Conservation (phyloP, 2,797 vertebrate genomes). For the Setipinna tenuifilis region DNA sequence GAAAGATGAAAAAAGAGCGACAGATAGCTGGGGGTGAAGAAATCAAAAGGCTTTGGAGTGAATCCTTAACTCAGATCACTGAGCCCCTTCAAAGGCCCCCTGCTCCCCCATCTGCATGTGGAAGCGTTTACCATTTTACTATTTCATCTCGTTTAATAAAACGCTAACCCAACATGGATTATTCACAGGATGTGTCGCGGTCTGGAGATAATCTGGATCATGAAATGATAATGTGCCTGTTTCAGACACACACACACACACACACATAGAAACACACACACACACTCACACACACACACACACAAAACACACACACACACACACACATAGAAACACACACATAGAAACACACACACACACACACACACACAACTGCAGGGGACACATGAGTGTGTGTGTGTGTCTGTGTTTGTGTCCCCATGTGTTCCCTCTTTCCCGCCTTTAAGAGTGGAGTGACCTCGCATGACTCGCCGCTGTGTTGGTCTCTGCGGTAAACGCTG, state of each 20-base stretch:
- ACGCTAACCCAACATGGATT: constrained; percentile 4
- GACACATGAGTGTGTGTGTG: no score
- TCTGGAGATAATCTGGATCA: not conserved
- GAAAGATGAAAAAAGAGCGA: not conserved
- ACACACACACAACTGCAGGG: no score
- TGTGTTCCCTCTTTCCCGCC: no score
- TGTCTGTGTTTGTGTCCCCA: not conserved
- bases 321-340: no score
- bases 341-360: no score
- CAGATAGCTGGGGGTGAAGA: constrained; percentile 19
- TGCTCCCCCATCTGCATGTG: not conserved
- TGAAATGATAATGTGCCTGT: not conserved
- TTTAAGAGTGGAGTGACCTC: no score
- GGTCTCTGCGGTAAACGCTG: no score
- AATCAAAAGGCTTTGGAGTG: constrained; percentile 22
- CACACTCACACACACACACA: no score
- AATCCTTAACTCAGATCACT: not conserved
- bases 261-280: no score
- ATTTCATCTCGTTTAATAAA: constrained; percentile 11
- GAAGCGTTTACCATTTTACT: constrained; percentile 53
- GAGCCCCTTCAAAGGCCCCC: not conserved
- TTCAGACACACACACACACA: no score
- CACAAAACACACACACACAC: no score
- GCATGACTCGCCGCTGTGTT: no score
- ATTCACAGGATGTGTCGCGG: not conserved